Conservation (phyloP, 1,140 invertebrate genomes). For the Tribolium madens region DNA sequence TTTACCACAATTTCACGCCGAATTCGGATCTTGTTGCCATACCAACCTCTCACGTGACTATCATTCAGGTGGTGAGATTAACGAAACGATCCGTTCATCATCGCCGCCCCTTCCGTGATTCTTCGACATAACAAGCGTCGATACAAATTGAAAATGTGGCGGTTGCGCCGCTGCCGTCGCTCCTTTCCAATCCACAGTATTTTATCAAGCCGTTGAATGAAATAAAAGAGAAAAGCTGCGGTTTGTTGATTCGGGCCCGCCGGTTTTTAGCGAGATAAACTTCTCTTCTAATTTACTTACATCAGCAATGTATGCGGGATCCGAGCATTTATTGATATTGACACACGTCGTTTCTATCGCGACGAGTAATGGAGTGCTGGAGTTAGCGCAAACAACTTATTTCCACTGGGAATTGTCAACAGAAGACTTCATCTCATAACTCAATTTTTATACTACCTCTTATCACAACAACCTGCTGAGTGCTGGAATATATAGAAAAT, state of each 20-base stretch:
- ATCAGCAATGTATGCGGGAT: slow-evolving; percentile 39
- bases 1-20: neutral
- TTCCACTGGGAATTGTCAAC: slow-evolving; percentile 64
- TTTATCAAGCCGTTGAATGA: neutral
- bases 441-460: slow-evolving; percentile 62
- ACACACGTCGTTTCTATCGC: slow-evolving; percentile 56
- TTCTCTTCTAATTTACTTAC: slow-evolving; percentile 45
- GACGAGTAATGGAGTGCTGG: slow-evolving; percentile 61
- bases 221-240: neutral
- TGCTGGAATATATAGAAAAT: neutral
- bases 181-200: neutral
- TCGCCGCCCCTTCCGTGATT: slow-evolving; percentile 10
- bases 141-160: slow-evolving; percentile 12
- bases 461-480: slow-evolving; percentile 62
- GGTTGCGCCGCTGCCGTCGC: neutral
- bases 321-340: slow-evolving; percentile 59
- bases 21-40: neutral
- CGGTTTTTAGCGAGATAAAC: slow-evolving; percentile 12
- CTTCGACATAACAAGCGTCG: slow-evolving; percentile 7
- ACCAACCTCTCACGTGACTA: neutral
- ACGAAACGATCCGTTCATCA: neutral
- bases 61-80: slow-evolving; percentile 15
- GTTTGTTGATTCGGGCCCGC: slow-evolving; percentile 10
- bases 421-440: slow-evolving; percentile 64
- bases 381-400: slow-evolving; percentile 63